A percentile compares a stretch with the other conserved stretches of the same genome.
These are phyloP conservation scores for Coptotermes formosanus DNA, from an alignment of 1,140 invertebrate species.

Conservation along the genomic window DNA sequence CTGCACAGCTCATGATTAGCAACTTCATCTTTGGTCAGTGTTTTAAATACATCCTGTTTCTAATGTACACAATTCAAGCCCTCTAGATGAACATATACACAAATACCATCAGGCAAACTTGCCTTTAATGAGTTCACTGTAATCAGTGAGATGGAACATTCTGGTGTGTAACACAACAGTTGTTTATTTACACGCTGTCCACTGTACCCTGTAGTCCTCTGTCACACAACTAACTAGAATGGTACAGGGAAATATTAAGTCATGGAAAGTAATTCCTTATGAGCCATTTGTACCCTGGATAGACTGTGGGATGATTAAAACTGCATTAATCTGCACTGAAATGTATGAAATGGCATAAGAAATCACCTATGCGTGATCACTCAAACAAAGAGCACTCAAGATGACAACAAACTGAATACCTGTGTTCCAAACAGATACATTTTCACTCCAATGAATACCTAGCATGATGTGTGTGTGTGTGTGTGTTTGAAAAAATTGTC, in stretches of 20 bases:
- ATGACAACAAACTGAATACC: not conserved
- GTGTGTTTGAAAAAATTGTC: not conserved
- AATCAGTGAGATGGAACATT: not conserved
- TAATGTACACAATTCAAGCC: not conserved
- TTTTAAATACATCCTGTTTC: not conserved
- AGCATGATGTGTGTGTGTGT: not conserved
- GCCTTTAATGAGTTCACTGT: not conserved
- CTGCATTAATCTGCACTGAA: not conserved
- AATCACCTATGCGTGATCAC: not conserved
- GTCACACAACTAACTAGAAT: not conserved
- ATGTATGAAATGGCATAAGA: conserved; percentile 16
- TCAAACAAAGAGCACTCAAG: not conserved
- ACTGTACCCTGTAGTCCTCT: not conserved
- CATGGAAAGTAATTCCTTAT: conserved; percentile 8
- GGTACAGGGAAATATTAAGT: not conserved
- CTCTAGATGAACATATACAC: conserved; percentile 8
- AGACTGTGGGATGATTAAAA: not conserved
- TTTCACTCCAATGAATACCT: not conserved
- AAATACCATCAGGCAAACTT: not conserved
- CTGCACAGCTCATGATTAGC: too few relatives aligned
- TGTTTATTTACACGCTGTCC: not conserved
- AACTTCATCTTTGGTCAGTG: not conserved
- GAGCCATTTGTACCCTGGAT: conserved; percentile 17
- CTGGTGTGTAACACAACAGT: not conserved
- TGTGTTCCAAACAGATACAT: not conserved